phyloP scores from a whole-genome alignment of 2,113 vertebrate species.

The Seriola aureovittata region DNA sequence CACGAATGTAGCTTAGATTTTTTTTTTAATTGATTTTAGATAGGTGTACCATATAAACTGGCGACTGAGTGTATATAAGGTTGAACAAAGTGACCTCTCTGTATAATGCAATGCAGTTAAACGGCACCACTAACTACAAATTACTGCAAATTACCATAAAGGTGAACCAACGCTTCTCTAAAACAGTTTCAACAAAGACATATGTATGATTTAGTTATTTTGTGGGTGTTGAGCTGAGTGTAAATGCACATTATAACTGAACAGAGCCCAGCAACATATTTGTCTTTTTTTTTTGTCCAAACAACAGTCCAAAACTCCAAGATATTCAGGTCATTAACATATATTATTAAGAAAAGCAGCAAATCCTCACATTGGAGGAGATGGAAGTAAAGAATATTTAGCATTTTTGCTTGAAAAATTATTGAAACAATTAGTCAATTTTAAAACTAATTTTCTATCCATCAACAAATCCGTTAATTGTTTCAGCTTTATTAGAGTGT shows the following conservation, averaged over 20 bases:
- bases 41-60: too few species aligned
- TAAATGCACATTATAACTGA: neutral
- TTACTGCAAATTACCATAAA: neutral
- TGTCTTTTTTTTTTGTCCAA: too few species aligned
- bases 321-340: too few species aligned
- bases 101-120: too few species aligned
- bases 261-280: neutral
- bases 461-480: neutral
- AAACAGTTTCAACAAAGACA: neutral
- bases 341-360: neutral
- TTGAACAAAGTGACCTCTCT: too few species aligned
- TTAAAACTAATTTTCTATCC: neutral
- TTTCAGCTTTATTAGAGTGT: neutral
- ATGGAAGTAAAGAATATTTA: neutral
- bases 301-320: too few species aligned
- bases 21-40: too few species aligned
- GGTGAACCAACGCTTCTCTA: neutral
- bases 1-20: too few species aligned
- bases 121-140: too few species aligned
- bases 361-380: neutral
- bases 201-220: too few species aligned
- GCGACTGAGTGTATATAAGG: too few species aligned
- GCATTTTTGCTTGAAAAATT: neutral
- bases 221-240: neutral
- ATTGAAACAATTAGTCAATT: too few species aligned